Evolutionary conservation across 2,888 invertebrate species (phyloP).

Genomic region (Eristalinus sepulchralis): DNA sequence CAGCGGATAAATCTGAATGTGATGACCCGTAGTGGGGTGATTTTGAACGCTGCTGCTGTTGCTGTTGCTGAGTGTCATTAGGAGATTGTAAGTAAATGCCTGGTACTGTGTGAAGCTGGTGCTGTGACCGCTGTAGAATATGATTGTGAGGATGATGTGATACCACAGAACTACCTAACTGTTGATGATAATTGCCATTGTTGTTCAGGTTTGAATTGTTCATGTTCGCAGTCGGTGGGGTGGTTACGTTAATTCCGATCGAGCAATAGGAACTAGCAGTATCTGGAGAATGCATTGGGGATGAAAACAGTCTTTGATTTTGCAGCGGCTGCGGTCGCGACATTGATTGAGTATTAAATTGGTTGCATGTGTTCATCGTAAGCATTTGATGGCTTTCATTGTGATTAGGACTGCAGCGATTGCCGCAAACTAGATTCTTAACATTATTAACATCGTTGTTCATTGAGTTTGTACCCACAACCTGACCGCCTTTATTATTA

Average conservation of each 20-base stretch:
- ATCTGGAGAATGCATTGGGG: slow-evolving; percentile 79
- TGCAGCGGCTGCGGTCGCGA: slow-evolving; percentile 74
- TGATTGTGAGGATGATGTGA: slow-evolving; percentile 60
- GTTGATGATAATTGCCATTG: slow-evolving; percentile 65
- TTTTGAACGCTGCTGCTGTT: slow-evolving; percentile 71
- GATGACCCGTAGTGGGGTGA: slow-evolving; percentile 82
- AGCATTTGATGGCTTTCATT: slow-evolving; percentile 45
- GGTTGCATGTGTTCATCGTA: slow-evolving; percentile 44
- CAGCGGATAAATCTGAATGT: slow-evolving; percentile 88
- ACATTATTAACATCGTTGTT: slow-evolving; percentile 27
- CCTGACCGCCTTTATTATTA: slow-evolving; percentile 75
- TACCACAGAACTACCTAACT: slow-evolving; percentile 62
- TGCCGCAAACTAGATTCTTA: slow-evolving; percentile 6
- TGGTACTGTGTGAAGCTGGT: slow-evolving; percentile 53
- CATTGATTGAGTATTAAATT: slow-evolving; percentile 70
- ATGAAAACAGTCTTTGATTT: slow-evolving; percentile 73
- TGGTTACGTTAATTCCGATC: slow-evolving; percentile 65
- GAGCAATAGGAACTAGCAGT: slow-evolving; percentile 74
- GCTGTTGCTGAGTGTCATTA: slow-evolving; percentile 71
- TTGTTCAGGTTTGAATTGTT: slow-evolving; percentile 47
- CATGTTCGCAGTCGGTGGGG: slow-evolving; percentile 67
- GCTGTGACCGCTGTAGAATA: slow-evolving; percentile 56
- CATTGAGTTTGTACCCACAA: slow-evolving; percentile 11
- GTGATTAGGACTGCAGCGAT: slow-evolving; percentile 48
- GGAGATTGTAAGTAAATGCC: slow-evolving; percentile 60